phyloP scores from a whole-genome alignment of 1,140 invertebrate genomes.

The Drosophila santomea region DNA sequence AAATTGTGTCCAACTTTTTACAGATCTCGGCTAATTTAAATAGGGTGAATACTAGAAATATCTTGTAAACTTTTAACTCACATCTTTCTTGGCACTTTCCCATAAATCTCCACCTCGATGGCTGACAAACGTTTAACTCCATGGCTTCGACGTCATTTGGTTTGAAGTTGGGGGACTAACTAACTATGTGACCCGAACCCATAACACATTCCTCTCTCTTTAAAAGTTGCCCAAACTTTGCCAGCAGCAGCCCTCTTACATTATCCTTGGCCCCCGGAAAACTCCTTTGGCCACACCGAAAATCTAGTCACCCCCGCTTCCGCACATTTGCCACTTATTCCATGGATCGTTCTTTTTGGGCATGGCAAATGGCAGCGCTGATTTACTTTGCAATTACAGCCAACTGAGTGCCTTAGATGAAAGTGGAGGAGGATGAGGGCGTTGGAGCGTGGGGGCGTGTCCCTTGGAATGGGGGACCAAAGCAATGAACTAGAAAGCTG shows the following conservation, averaged over 20 bases:
- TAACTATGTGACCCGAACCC: slow-evolving; percentile 77
- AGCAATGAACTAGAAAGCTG: slow-evolving; percentile 82
- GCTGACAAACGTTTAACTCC: slow-evolving; percentile 48
- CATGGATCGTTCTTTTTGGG: slow-evolving; percentile 65
- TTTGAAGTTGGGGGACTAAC: slow-evolving; percentile 63
- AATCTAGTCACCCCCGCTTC: background rate
- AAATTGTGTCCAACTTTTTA: slow-evolving; percentile 2
- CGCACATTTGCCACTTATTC: slow-evolving; percentile 9
- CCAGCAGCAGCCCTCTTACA: slow-evolving; percentile 31
- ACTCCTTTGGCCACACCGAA: background rate
- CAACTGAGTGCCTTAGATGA: slow-evolving; percentile 51
- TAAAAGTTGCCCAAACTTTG: slow-evolving; percentile 75
- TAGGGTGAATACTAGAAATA: slow-evolving; percentile 5
- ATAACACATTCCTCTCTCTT: slow-evolving; percentile 81
- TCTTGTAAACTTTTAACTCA: slow-evolving; percentile 22
- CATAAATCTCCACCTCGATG: slow-evolving; percentile 43
- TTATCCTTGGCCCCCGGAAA: slow-evolving; percentile 9
- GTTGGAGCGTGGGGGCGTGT: background rate
- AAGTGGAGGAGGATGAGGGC: slow-evolving; percentile 20
- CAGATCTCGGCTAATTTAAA: slow-evolving; percentile 28
- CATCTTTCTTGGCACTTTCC: background rate
- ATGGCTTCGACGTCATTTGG: slow-evolving; percentile 46
- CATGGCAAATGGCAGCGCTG: slow-evolving; percentile 80
- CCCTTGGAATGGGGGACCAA: slow-evolving; percentile 20
- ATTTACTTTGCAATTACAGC: slow-evolving; percentile 79